Evolutionary conservation across 2,113 vertebrate genomes (phyloP), one percentile per base, ranked within the genome.

Genomic region (Prinia subflava): DNA sequence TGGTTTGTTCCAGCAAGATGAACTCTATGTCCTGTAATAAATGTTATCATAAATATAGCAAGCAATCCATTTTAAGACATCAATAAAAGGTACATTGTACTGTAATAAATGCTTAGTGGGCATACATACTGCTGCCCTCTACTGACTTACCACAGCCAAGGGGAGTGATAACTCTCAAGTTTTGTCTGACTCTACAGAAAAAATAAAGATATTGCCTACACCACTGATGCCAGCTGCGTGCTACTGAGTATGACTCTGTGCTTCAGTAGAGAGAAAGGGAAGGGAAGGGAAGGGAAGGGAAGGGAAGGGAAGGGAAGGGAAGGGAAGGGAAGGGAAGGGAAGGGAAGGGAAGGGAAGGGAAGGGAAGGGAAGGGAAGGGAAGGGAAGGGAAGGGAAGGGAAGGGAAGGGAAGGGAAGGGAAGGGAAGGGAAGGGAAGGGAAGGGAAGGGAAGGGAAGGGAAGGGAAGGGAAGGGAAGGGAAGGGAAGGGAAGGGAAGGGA

Each of bases 1-100:
- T 84, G 41, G 89, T 95, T 97, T 95, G 83, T 96, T 96, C 94
- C 92, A 94, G 80, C 3, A 3, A 64, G 81, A 94, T 95, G 95
- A 95, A 90, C 91, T 92, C 86, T 89, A 55, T 93, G 92, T 91
- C 87, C 81, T 95, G 65, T 82, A 94, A 96, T 96, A 97, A 95
- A 93, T 68, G 87, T 79, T 97, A 82, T 53, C 80, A 75, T 87
- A 97, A 95, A 97, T 94, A 92, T 47, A 84, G 89, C 62, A 94
- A 89, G 53, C 64, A 60, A 92, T 94, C 83, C 30, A 7, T 94
- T 96, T 87, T 60, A 95, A 92, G 56, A 68, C 57, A 94, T 83
- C 52, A 63, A 56, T 95, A 83, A 93, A 94, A 90, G 67, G 44
- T 65, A 44, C 13, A 20, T 78, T 94, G 57, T 15, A 35, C n/a